Percentiles rank a stretch among this genome's conserved stretches.
Evolutionary conservation across 1,140 invertebrate genomes (phyloP).

Genomic region (Asbolus verrucosus): DNA sequence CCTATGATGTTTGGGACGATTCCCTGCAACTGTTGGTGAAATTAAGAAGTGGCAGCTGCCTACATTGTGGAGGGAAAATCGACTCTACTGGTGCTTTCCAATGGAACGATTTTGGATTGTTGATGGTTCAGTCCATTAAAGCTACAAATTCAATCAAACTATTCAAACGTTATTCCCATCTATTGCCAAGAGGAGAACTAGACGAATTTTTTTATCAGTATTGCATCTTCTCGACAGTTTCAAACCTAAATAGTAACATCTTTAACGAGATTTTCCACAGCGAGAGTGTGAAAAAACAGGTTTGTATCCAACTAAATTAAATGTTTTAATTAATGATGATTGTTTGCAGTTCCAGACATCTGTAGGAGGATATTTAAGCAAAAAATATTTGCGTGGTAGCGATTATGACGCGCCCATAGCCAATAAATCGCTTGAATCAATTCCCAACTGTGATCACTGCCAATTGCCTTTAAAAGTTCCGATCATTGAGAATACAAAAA

Average conservation of each 20-base stretch:
- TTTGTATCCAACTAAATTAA: no score
- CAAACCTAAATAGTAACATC: slow-evolving; percentile 19
- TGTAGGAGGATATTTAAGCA: slow-evolving; percentile 52
- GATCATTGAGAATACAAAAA: slow-evolving; percentile 47
- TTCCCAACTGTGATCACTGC: slow-evolving; percentile 49
- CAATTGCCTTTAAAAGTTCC: slow-evolving; percentile 53
- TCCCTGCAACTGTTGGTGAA: slow-evolving; percentile 54
- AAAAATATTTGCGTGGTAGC: slow-evolving; percentile 49
- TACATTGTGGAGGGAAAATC: slow-evolving; percentile 62
- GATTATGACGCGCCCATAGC: slow-evolving; percentile 13
- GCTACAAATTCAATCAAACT: slow-evolving; percentile 57
- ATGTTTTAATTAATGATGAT: no score
- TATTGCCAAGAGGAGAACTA: slow-evolving; percentile 62
- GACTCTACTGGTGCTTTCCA: slow-evolving; percentile 53
- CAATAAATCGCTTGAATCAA: not conserved
- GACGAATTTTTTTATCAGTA: slow-evolving; percentile 62
- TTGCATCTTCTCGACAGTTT: slow-evolving; percentile 57
- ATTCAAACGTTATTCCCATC: slow-evolving; percentile 59
- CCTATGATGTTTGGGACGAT: slow-evolving; percentile 61
- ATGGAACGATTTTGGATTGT: slow-evolving; percentile 62
- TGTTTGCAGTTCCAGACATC: slow-evolving; percentile 55
- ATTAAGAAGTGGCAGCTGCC: slow-evolving; percentile 61
- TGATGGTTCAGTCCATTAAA: slow-evolving; percentile 63
- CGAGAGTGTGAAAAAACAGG: slow-evolving; percentile 12
- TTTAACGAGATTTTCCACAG: slow-evolving; percentile 14